These are phyloP conservation scores for Rhagophthalmus giganteus DNA, from an alignment of 2,888 invertebrate genomes.

Conservation along the genomic window DNA sequence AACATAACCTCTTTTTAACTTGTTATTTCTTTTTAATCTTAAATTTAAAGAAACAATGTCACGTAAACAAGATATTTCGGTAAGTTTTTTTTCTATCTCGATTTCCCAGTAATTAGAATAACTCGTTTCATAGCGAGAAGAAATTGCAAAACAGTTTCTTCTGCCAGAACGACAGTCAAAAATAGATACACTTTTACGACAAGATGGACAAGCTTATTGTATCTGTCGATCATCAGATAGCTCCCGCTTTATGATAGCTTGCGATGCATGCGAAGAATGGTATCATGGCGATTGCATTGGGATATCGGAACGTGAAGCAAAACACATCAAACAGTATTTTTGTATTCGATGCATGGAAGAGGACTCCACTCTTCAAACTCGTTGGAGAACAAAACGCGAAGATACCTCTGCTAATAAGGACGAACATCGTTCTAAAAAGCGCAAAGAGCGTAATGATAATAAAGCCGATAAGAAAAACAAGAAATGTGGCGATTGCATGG, in stretches of 20 bases:
- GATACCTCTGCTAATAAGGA: slow-evolving; percentile 41
- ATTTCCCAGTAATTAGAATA: slow-evolving; percentile 42
- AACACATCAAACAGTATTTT: slow-evolving; percentile 90
- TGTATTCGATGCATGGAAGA: slow-evolving; percentile 84
- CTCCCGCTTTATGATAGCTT: slow-evolving; percentile 96
- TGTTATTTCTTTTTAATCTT: too few species aligned
- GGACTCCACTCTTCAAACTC: slow-evolving; percentile 74
- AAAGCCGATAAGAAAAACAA: slow-evolving; percentile 56
- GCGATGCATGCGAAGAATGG: slow-evolving; percentile 98
- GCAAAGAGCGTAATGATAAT: slow-evolving; percentile 47
- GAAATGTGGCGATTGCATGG: slow-evolving; percentile 76
- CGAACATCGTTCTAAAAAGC: slow-evolving; percentile 43
- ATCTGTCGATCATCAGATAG: slow-evolving; percentile 93
- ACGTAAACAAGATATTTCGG: slow-evolving; percentile 43
- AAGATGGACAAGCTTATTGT: slow-evolving; percentile 92
- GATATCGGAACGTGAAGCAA: slow-evolving; percentile 90
- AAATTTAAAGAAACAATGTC: slow-evolving; percentile 35
- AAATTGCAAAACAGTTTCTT: slow-evolving; percentile 87
- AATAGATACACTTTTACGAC: slow-evolving; percentile 82
- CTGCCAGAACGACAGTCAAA: slow-evolving; percentile 88
- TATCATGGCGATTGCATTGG: slow-evolving; percentile 98
- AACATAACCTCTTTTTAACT: too few species aligned
- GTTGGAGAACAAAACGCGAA: slow-evolving; percentile 52
- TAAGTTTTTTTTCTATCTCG: slow-evolving; percentile 39
- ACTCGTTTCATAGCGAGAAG: slow-evolving; percentile 68